Base-by-base conservation (phyloP, 2,113 vertebrate species). In the Petroica traversi region DNA sequence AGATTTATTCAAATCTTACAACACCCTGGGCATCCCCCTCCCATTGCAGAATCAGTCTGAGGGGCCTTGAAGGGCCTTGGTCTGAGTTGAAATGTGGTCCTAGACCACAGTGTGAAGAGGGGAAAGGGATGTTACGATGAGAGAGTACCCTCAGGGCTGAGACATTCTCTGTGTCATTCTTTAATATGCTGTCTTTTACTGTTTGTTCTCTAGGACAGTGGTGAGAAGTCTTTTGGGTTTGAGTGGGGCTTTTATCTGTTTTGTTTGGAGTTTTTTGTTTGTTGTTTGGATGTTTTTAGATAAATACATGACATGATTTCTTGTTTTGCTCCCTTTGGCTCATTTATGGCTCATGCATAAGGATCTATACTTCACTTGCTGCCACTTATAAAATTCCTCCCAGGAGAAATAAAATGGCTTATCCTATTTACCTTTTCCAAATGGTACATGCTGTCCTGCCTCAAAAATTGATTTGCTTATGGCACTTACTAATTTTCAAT, bases 391-490 rank as follows among this genome's bases (percentile, higher is more conserved):
- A 91, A 95, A 73, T 84, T 74, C 23, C 17, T 91, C 76, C 22
- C 22, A 83, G 64, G 26, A 73, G 38, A 81, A 84, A 18, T 77
- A 82, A 81, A 67, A 81, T 28, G 31, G 7, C 8, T 94, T 79
- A 57, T 69, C 23, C 16, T 45, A 31, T 66, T 87, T 61, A 79
- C 4, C 3, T 85, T 87, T 85, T 72, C 25, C 84, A 89, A 88
- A 68, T 82, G 22, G 19, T 75, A 78, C 11, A 9, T 77, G 55
- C 41, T 78, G 36, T 92, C 66, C 72, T 92, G n/a, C 48, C 67
- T 90, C 81, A 89, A 29, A 93, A 97, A 95, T 89, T 94, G 67
- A 96, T 93, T 95, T 97, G 68, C 84, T 96, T 97, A 83, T 85
- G 64, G 72, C 54, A 89, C 52, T 93, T 96, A 92, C 51, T 92